Conservation (phyloP, 2,888 invertebrate genomes). For the Alsophila aescularia region DNA sequence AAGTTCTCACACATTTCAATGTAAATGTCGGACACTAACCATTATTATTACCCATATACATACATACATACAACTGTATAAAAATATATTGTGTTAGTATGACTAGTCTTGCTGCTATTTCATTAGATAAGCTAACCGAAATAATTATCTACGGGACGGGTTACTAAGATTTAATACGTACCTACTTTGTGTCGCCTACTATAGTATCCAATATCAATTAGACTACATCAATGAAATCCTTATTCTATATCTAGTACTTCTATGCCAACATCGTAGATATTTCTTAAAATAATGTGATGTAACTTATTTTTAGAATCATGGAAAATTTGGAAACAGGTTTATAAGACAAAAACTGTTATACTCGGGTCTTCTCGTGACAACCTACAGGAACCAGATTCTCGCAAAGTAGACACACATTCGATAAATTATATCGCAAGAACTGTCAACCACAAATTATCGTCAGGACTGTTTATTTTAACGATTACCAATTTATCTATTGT, state of each 20-base stretch:
- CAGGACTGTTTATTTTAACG: too few relatives aligned
- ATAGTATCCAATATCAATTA: slow-evolving; percentile 25
- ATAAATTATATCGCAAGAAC: too few relatives aligned
- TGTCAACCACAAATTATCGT: too few relatives aligned
- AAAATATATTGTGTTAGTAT: slow-evolving; percentile 30
- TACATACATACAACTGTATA: slow-evolving; percentile 12
- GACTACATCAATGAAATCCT: slow-evolving; percentile 24
- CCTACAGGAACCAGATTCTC: too few relatives aligned
- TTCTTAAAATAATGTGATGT: slow-evolving; percentile 4
- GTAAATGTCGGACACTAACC: slow-evolving; percentile 1
- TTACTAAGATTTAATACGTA: slow-evolving; percentile 28
- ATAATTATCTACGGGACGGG: slow-evolving; percentile 37
- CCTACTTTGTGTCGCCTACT: slow-evolving; percentile 17
- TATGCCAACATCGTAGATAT: slow-evolving; percentile 7
- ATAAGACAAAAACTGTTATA: too few relatives aligned
- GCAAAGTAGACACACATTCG: too few relatives aligned
- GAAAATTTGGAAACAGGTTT: too few relatives aligned
- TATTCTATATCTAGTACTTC: slow-evolving; percentile 5
- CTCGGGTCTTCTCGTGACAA: too few relatives aligned
- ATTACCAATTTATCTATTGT: too few relatives aligned
- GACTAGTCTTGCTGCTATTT: slow-evolving; percentile 45
- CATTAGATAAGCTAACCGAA: slow-evolving; percentile 25
- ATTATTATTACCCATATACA: slow-evolving; percentile 8
- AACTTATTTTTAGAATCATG: not conserved
- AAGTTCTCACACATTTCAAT: not conserved